Evolutionary conservation across 2,113 vertebrate genomes (phyloP), one percentile per base, ranked within the genome.

Genomic region (Arenaria interpres): DNA sequence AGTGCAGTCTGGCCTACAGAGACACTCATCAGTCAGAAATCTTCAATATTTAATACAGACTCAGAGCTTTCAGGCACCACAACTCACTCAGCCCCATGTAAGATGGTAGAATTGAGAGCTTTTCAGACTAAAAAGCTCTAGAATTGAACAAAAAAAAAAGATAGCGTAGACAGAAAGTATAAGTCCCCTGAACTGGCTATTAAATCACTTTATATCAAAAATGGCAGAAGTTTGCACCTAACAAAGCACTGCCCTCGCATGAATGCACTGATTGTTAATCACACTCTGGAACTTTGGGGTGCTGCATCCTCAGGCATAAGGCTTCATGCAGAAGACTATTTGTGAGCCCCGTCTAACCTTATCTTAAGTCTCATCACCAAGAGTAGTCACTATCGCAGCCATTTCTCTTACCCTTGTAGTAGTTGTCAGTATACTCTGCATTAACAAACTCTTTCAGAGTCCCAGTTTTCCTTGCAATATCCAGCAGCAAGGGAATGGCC

Each of bases 1-100:
- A 99, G 98, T 6, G 99, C 99, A 6, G 99, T 99, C 97, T 99
- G 99, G 62, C 99, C 99, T 99, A 80, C 12, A 79, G 60, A 96
- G 79, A 84, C 71, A 66, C 14, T 23, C 45, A 82, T 37, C 43
- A 97, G 78, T 92, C 6, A 84, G 18, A 87, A 94, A 89, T 43
- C 39, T 63, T 64, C 57, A 89, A 86, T 62, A 50, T 35, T 85
- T 66, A 73, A 74, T 6, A 41, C 15, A 85, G 28, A 73, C 28
- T 30, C 66, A 76, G 56, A 92, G n/a, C 64, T 89, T 80, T 62
- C 63, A 84, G 59, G 51, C 32, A 85, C 18, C 22, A 41, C 53
- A 82, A 45, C 35, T 87, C 57, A 45, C 79, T 79, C 84, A 89
- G 56, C 46, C 81, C 80, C 16, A 1, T 2, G 5, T 27, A 23